Evolutionary conservation across 2,888 invertebrate species (phyloP).

Genomic region (Aethes cnicana): DNA sequence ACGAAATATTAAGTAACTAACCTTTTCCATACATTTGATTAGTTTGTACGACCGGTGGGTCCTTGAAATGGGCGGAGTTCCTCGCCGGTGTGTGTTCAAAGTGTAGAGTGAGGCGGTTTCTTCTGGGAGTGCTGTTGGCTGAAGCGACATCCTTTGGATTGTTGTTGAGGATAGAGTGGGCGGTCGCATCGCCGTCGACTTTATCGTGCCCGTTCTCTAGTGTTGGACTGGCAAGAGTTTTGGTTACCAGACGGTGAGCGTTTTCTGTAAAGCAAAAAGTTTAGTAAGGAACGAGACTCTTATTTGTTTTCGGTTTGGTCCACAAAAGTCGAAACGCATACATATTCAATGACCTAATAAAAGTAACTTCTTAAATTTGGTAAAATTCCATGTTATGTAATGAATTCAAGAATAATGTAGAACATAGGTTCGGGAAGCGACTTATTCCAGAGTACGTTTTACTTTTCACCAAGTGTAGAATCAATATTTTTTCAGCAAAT

Average conservation of each 20-base stretch:
- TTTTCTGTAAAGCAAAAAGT: slow-evolving; percentile 84
- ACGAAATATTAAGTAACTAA: slow-evolving; percentile 38
- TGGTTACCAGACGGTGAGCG: slow-evolving; percentile 85
- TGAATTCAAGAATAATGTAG: too few relatives aligned
- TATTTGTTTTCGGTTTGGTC: too few relatives aligned
- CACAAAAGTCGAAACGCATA: too few relatives aligned
- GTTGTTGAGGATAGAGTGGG: slow-evolving; percentile 42
- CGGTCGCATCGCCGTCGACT: slow-evolving; percentile 58
- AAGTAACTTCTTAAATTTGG: too few relatives aligned
- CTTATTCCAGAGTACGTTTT: too few relatives aligned
- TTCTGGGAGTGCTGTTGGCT: slow-evolving; percentile 78
- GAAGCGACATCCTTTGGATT: slow-evolving; percentile 58
- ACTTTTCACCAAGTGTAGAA: too few relatives aligned
- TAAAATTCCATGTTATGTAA: too few relatives aligned
- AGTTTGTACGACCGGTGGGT: slow-evolving; percentile 78
- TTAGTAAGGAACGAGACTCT: too few relatives aligned
- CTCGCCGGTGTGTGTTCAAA: slow-evolving; percentile 87
- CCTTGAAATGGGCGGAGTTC: slow-evolving; percentile 89
- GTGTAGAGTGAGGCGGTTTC: slow-evolving; percentile 87
- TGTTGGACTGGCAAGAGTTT: slow-evolving; percentile 60
- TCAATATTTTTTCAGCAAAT: too few relatives aligned
- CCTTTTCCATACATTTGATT: slow-evolving; percentile 69
- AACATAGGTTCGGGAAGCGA: too few relatives aligned
- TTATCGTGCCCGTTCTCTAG: slow-evolving; percentile 67
- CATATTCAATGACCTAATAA: too few relatives aligned